Percentiles rank a stretch among this genome's conserved stretches.
These are phyloP conservation scores for Didymodactylos carnosus DNA, from an alignment of 2,888 invertebrate species.

Conservation along the genomic window DNA sequence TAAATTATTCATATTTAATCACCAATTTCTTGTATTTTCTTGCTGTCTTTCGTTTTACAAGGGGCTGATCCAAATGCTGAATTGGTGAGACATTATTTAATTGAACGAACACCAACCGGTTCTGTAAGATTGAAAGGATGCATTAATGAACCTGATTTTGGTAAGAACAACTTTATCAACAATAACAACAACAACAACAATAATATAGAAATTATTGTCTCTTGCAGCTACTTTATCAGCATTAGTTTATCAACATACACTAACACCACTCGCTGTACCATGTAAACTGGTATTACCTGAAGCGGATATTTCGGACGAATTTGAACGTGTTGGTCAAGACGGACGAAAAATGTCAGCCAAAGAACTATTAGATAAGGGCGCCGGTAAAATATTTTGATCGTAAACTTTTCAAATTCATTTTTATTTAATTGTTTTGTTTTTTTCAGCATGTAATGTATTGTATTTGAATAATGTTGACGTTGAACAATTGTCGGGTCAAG, in stretches of 20 bases:
- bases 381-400: background rate
- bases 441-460: conserved; percentile 72
- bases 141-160: conserved; percentile 86
- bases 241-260: conserved; percentile 88
- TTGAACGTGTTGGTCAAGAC: background rate
- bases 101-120: conserved; percentile 83
- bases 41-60: no score
- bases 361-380: conserved; percentile 13
- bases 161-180: conserved; percentile 32
- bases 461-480: conserved; percentile 73
- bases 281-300: conserved; percentile 69
- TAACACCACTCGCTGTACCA: conserved; percentile 80
- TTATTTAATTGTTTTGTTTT: background rate
- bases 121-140: conserved; percentile 73
- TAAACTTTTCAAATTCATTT: background rate
- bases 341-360: background rate
- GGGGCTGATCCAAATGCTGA: conserved; percentile 48
- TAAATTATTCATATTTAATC: background rate
- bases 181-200: no score
- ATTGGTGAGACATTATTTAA: conserved; percentile 80
- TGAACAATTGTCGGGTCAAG: conserved; percentile 86
- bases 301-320: conserved; percentile 15
- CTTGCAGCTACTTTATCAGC: conserved; percentile 45
- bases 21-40: no score
- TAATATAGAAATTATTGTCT: no score